These are phyloP conservation scores for Atrichornis clamosus DNA, from an alignment of 2,113 vertebrate genomes.

Conservation along the genomic window DNA sequence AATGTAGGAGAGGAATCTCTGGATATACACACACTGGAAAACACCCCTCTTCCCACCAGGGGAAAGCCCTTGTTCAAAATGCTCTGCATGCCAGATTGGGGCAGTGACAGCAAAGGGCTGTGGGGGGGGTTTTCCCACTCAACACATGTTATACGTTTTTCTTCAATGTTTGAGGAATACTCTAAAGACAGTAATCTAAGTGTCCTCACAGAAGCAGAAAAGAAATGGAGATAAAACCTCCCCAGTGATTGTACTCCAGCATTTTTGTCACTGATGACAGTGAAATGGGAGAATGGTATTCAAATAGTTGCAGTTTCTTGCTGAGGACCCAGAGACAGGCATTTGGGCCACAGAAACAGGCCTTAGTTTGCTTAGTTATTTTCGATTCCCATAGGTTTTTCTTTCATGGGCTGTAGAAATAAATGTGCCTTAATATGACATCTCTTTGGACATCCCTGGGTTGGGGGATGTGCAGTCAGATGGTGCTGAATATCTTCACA, in stretches of 20 bases:
- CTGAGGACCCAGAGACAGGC: not conserved
- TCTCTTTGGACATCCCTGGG: not conserved
- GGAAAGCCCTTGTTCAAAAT: not conserved
- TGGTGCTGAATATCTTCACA: not conserved
- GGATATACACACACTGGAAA: not conserved
- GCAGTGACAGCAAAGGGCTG: not conserved
- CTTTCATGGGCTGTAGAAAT: not conserved
- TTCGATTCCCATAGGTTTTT: not conserved
- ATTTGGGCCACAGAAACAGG: not conserved
- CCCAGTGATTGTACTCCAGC: not conserved
- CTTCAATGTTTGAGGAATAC: not conserved
- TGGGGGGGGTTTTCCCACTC: not conserved
- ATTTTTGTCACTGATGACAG: not conserved
- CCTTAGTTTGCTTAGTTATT: not conserved
- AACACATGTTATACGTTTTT: not conserved
- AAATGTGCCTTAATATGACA: not conserved
- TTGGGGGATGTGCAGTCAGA: rapidly evolving
- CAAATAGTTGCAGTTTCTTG: not conserved
- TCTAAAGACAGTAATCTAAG: not conserved
- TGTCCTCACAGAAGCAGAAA: not conserved
- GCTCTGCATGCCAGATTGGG: not conserved
- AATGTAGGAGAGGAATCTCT: not conserved
- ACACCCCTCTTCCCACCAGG: not conserved
- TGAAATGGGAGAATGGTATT: not conserved
- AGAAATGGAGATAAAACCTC: not conserved